Evolutionary conservation across 53 echinoderm and acorn worm genomes (phyloP), one percentile per base, ranked within the genome.

Genomic region (Echinarachnius parma): DNA sequence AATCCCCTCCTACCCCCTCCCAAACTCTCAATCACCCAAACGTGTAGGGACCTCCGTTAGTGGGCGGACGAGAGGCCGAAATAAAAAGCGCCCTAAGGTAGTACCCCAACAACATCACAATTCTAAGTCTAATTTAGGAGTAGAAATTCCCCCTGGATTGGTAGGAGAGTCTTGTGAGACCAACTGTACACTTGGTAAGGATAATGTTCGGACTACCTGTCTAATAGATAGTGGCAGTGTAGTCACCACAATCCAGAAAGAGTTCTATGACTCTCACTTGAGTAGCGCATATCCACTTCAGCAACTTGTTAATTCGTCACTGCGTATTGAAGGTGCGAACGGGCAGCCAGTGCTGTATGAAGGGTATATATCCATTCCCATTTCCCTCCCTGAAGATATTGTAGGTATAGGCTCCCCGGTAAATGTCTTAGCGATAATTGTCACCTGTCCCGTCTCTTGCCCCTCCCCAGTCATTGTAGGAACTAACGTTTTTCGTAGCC

Each of bases 161-260:
- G 35, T 69, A n/a, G 69, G 69, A 1, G 69, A 69, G 37, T 25
- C 69, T 0, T 69, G 69, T 34, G 53, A 69, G 13, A 18, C 61
- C n/a, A 1, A 30, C 14, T 70, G 53, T 9, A 11, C 16, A 15
- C 21, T 66, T n/a, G n/a, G n/a, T n/a, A n/a, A n/a, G 0, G 47
- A 30, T 24, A 8, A 28, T 46, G 31, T 48, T 16, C 3, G 14
- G 0, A 44, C 68, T 21, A 16, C 68, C 20, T 57, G 57, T 26
- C 28, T 57, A 4, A 23, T 57, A 9, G 57, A 57, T 28, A 57
- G 57, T 57, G 57, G 57, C 26, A 57, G 57, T 57, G 57, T 57
- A 4, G 57, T 57, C 28, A 57, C 57, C n/a, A 57, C 57, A 23
- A 26, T 57, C 22, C 57, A 26, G 16, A 57, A 57, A 26, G 4